Evolutionary conservation across 37 sponge, comb jelly and placozoan genomes (phyloP).

Genomic region (Eunapius fragilis): DNA sequence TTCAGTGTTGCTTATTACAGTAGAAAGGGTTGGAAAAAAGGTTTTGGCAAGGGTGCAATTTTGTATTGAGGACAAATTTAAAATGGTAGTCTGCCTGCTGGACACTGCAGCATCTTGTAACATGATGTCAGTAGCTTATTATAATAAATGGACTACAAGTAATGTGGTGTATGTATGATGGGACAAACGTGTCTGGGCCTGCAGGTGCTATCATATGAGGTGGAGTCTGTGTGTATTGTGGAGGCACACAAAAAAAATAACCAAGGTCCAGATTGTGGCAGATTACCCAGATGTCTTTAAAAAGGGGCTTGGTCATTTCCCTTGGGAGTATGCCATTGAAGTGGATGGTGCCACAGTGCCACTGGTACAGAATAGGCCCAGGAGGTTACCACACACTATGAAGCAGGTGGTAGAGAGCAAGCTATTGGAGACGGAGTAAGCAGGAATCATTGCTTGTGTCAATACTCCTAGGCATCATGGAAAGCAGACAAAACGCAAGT

Average conservation of each 20-base stretch:
- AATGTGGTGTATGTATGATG: too few relatives aligned
- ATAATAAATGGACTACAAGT: too few relatives aligned
- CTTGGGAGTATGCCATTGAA: slow-evolving; percentile 20
- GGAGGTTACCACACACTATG: slow-evolving; percentile 30
- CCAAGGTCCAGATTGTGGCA: neutral
- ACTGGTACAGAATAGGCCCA: slow-evolving; percentile 19
- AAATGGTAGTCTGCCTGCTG: too few relatives aligned
- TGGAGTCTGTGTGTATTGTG: slow-evolving; percentile 1
- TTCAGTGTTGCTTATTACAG: too few relatives aligned
- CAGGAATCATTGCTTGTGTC: slow-evolving; percentile 27
- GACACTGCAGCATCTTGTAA: too few relatives aligned
- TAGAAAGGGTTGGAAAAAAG: too few relatives aligned
- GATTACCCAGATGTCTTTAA: slow-evolving; percentile 10
- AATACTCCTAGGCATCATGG: slow-evolving; percentile 23
- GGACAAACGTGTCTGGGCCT: neutral
- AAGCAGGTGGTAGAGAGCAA: slow-evolving; percentile 2
- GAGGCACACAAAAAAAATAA: neutral
- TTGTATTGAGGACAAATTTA: too few relatives aligned
- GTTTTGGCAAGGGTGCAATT: too few relatives aligned
- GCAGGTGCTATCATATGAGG: neutral
- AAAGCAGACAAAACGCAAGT: slow-evolving; percentile 32
- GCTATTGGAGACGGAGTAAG: slow-evolving; percentile 11
- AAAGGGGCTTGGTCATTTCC: slow-evolving; percentile 14
- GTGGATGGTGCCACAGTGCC: neutral
- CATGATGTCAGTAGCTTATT: too few relatives aligned